Conservation (phyloP, 2,797 vertebrate genomes). For the Atherinosoma microstoma region DNA sequence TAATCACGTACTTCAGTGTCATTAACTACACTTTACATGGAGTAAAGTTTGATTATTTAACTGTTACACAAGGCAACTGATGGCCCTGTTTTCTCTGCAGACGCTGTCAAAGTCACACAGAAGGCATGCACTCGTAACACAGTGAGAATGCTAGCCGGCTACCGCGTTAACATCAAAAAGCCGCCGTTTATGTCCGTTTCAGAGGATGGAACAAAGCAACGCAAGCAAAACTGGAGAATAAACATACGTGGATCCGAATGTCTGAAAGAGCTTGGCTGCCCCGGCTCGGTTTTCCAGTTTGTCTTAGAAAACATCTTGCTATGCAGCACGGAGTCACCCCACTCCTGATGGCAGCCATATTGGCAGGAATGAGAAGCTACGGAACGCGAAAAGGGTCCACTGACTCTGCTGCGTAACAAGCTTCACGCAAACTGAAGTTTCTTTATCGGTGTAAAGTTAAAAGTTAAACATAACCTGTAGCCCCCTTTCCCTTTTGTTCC, state of each 20-base stretch:
- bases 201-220: fast-evolving
- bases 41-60: background rate
- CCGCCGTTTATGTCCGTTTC: background rate
- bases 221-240: fast-evolving
- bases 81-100: background rate
- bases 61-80: fast-evolving
- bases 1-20: background rate
- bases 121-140: constrained; percentile 27
- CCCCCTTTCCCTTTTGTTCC: no score
- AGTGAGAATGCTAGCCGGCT: constrained; percentile 53
- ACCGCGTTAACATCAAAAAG: constrained; percentile 35
- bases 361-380: constrained; percentile 36
- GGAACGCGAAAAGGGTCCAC: constrained; percentile 58
- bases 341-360: constrained; percentile 83
- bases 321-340: constrained; percentile 70
- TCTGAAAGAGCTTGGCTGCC: constrained; percentile 22
- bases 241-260: constrained; percentile 68
- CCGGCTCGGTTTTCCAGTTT: constrained; percentile 42
- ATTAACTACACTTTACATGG: fast-evolving
- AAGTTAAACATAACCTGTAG: no score
- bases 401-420: background rate
- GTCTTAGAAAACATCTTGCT: constrained; percentile 72
- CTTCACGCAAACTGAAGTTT: background rate
- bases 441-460: background rate
- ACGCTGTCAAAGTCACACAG: constrained; percentile 74